phyloP scores from a whole-genome alignment of 2,797 vertebrate genomes.

The Falco naumanni region DNA sequence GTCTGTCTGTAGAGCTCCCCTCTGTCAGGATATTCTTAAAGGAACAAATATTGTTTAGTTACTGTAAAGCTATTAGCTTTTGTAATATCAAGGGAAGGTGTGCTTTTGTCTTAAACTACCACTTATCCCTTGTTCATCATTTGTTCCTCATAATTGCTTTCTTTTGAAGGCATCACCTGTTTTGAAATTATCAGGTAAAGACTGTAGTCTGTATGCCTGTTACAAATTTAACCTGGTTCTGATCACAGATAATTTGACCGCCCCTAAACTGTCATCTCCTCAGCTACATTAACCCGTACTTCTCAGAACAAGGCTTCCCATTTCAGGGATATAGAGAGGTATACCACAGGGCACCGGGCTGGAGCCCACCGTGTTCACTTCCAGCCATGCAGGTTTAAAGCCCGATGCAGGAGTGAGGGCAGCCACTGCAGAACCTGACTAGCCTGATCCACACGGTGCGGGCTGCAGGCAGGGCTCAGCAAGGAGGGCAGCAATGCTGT shows the following conservation, averaged over 20 bases:
- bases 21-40: background rate
- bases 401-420: background rate
- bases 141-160: background rate
- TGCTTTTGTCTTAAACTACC: background rate
- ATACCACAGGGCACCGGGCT: too few species aligned
- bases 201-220: background rate
- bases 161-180: background rate
- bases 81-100: background rate
- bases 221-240: background rate
- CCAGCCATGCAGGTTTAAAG: rapidly evolving
- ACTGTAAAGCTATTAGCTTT: background rate
- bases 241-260: background rate
- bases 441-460: rapidly evolving
- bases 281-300: rapidly evolving
- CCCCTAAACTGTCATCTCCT: background rate
- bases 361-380: rapidly evolving
- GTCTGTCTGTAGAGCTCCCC: background rate
- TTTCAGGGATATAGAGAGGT: background rate
- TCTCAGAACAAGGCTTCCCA: background rate
- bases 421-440: background rate
- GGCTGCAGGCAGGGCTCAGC: background rate
- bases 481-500: background rate
- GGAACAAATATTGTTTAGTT: background rate
- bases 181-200: background rate
- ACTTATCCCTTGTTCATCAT: background rate